Base-by-base conservation (phyloP, 1,140 invertebrate species). In the Procambarus clarkii region DNA sequence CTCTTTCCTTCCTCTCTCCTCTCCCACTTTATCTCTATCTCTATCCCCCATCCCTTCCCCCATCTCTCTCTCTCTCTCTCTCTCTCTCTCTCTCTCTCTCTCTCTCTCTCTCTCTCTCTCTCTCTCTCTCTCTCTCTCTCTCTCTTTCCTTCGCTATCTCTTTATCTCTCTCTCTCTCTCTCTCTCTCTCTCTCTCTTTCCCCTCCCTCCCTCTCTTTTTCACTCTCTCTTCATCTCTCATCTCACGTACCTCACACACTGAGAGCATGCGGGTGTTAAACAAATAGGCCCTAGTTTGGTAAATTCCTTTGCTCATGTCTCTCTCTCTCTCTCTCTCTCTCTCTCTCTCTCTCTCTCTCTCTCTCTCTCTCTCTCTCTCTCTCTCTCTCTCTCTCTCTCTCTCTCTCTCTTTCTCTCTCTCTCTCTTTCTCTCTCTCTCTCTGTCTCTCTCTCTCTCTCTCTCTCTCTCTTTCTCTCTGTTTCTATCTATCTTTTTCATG, bases 281-380 rank as follows among this genome's bases (percentile, higher is more conserved):
- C 34, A 34, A 34, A 34, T 34, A 34, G 34, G 34, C n/a, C n/a
- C 11, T 13, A 4, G 4, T 13, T 58, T 13, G 5, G 4, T 13
- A 7, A 7, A 4, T 58, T 13, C 11, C 54, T 58, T 13, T n/a
- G n/a, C n/a, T 13, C 54, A 7, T 58, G 5, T 58, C 54, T 13
- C 54, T 58, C 54, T 58, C 54, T 13, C 54, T 58, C 54, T 58
- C 54, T 58, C 54, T 13, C n/a, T n/a, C n/a, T n/a, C 50, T 48
- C 83, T 50, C 83, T 76, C 83, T 76, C 45, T 34, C 45, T 45
- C 82, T 71, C 82, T 84, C 60, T 84, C 82, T 71, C 60, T 13
- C 15, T 3, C 18, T 3, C 60, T 54, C 15, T 21, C 18, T 84
- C 82, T 71, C 82, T 84, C 60, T 84, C 82, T 45, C 60, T 71